Base-by-base conservation (phyloP, 2,113 vertebrate genomes). In the Rhynchomys soricoides region DNA sequence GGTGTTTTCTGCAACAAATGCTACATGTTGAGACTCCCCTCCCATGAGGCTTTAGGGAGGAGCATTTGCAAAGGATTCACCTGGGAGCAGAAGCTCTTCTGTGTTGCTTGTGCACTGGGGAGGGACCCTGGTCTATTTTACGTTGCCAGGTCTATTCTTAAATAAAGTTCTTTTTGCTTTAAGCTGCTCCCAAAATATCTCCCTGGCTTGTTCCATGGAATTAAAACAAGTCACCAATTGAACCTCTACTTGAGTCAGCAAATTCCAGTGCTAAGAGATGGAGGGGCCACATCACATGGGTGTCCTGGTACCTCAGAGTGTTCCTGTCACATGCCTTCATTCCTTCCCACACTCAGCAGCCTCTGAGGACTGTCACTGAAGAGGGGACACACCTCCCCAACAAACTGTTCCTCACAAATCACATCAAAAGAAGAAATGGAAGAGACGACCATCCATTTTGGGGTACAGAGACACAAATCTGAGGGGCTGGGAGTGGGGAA, bases 71-170 rank as follows among this genome's bases (percentile, higher is more conserved):
- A 97, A 95, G 97, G 95, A 97, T 96, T 97, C 97, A 95, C 97
- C 95, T 88, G 96, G 97, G 98, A 98, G 96, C 98, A 97, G 97
- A 66, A 97, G 97, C 97, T 45, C 96, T 96, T 92, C 92, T 97
- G 96, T 83, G 95, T 92, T 95, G 43, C 97, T 97, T 97, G 97
- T 98, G 98, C 97, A 98, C 98, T 86, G 95, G 96, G 97, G 97
- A 98, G 97, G 96, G 98, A 98, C 97, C 86, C 96, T 98, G 92
- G 97, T 98, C 98, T 97, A 97, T 97, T 98, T 98, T 98, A 98
- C 93, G 78, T 93, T 91, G 96, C 97, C 97, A 98, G 95, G 91
- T 96, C 98, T 98, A 97, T 98, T 98, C 98, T 98, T 98, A 98
- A 97, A 98, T 94, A 95, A 97, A 97, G 81, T 97, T 97, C 96